phyloP scores from a whole-genome alignment of 2,888 invertebrate species.

The Netelia inedita region DNA sequence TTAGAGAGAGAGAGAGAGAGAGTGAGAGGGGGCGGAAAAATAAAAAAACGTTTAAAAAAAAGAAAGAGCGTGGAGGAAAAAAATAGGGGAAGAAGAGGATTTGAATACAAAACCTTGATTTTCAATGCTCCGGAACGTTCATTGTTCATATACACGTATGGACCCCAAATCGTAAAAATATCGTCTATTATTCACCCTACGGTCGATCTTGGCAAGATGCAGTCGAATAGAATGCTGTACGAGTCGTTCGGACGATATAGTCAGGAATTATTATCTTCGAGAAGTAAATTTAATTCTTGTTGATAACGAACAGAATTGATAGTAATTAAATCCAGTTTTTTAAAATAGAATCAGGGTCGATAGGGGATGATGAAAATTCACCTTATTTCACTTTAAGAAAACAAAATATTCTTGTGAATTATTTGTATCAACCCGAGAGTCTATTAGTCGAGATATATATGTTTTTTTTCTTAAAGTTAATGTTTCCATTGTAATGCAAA shows the following conservation, averaged over 20 bases:
- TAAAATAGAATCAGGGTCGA: not conserved
- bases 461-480: no score
- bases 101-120: conserved; percentile 52
- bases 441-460: no score
- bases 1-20: conserved; percentile 9
- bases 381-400: not conserved
- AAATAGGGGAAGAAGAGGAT: conserved; percentile 29
- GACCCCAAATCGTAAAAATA: not conserved
- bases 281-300: no score
- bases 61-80: not conserved
- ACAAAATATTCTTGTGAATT: no score
- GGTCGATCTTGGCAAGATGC: no score
- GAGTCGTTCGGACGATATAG: no score
- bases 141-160: not conserved
- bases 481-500: not conserved
- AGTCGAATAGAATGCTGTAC: no score
- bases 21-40: not conserved
- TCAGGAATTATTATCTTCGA: no score
- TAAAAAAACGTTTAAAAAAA: not conserved
- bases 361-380: not conserved
- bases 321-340: no score
- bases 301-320: no score
- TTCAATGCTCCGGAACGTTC: conserved; percentile 12
- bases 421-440: no score
- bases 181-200: not conserved